These are phyloP conservation scores for Coleophora flavipennella DNA, from an alignment of 2,888 invertebrate species.

Conservation along the genomic window DNA sequence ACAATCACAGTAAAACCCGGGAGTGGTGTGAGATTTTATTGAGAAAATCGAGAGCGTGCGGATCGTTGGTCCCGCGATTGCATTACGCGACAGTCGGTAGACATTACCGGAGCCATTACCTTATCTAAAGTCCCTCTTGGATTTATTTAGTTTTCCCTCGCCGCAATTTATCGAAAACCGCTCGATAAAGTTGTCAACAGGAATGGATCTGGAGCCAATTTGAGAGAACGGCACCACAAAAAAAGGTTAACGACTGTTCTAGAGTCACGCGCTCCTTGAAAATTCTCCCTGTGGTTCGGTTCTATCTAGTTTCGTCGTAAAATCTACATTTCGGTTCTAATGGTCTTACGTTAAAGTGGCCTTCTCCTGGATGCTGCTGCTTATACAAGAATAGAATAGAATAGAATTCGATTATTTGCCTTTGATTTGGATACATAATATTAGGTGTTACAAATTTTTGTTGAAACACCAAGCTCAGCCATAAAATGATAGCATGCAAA, in stretches of 20 bases:
- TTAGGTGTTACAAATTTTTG: too few species aligned
- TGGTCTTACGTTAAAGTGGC: too few species aligned
- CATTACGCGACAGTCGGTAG: constrained; percentile 64
- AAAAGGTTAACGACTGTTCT: constrained; percentile 55
- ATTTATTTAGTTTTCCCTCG: constrained; percentile 72
- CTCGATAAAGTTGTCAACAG: constrained; percentile 73
- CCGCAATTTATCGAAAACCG: constrained; percentile 72
- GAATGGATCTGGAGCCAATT: constrained; percentile 69
- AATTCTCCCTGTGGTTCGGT: neutral
- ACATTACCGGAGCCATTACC: constrained; percentile 71
- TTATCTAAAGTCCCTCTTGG: constrained; percentile 72
- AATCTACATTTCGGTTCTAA: too few species aligned
- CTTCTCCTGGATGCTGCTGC: too few species aligned
- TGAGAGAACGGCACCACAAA: constrained; percentile 52
- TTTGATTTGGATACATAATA: too few species aligned
- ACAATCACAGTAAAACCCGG: constrained; percentile 15
- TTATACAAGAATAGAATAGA: too few species aligned
- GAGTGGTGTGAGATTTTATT: constrained; percentile 22
- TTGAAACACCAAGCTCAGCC: too few species aligned
- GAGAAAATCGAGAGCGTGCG: constrained; percentile 29
- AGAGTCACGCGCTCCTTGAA: neutral
- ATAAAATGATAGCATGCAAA: too few species aligned
- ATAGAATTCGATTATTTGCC: too few species aligned
- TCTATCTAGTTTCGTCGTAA: too few species aligned
- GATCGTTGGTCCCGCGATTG: constrained; percentile 59